Conservation (phyloP, 2,113 vertebrate genomes). For the Columba janthina region DNA sequence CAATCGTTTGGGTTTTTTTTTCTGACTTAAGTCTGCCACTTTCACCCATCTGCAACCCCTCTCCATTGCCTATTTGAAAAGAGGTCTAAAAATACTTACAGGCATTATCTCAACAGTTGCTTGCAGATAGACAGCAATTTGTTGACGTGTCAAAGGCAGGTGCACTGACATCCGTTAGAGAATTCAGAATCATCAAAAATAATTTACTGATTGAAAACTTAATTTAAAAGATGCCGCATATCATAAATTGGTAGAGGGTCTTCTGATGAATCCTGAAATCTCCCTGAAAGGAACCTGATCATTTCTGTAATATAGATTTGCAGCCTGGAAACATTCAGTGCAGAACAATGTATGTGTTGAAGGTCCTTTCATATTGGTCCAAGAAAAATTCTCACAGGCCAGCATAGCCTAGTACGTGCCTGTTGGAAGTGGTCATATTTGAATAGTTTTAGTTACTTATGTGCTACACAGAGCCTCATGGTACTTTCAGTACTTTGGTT, state of each 20-base stretch:
- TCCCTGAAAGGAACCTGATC: background rate
- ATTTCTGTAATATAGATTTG: background rate
- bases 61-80: background rate
- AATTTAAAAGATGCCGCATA: background rate
- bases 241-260: background rate
- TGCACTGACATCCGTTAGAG: background rate
- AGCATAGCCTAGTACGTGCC: background rate
- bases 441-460: background rate
- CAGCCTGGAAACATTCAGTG: background rate
- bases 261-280: background rate
- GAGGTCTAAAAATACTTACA: background rate
- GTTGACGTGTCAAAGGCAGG: background rate
- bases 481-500: background rate
- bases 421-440: background rate
- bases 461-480: accelerated
- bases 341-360: background rate
- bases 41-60: conserved; percentile 5
- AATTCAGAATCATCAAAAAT: background rate
- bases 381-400: background rate
- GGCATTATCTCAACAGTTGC: background rate
- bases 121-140: background rate
- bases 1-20: background rate
- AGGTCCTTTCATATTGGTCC: background rate
- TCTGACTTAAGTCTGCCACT: background rate
- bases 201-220: background rate